Evolutionary conservation across 2,888 invertebrate species (phyloP).

Genomic region (Bembecia ichneumoniformis): DNA sequence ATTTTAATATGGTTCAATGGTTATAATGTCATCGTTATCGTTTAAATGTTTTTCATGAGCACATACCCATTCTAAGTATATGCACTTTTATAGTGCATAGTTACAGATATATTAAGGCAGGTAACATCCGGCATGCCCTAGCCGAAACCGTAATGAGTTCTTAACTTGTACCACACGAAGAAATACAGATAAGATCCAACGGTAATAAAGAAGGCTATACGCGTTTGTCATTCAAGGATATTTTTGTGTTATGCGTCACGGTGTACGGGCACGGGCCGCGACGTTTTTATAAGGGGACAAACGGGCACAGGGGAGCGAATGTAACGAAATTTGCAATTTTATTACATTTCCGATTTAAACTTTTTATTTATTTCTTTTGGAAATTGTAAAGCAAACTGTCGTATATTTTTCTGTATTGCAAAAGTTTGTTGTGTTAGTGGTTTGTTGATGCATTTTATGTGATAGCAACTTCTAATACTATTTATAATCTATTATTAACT

Average conservation of each 20-base stretch:
- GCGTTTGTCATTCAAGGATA: slow-evolving; percentile 32
- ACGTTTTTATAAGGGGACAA: background rate
- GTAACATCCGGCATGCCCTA: no score
- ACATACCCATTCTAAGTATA: no score
- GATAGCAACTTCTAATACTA: no score
- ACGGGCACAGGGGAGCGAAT: background rate
- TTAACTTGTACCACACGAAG: slow-evolving; percentile 12
- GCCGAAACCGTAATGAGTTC: no score
- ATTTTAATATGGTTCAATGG: no score
- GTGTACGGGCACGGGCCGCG: slow-evolving; percentile 3
- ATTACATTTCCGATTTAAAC: slow-evolving; percentile 26
- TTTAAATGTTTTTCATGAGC: no score
- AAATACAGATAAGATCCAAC: slow-evolving; percentile 27
- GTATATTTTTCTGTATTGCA: background rate
- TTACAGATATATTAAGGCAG: no score
- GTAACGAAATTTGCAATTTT: slow-evolving; percentile 36
- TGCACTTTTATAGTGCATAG: no score
- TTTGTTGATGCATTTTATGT: no score
- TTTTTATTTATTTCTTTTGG: background rate
- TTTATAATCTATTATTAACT: no score
- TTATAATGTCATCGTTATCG: no score
- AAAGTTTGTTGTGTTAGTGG: background rate
- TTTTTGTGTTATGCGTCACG: slow-evolving; percentile 13
- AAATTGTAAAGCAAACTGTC: background rate
- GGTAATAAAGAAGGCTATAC: slow-evolving; percentile 42